Conservation (phyloP, 2,888 invertebrate genomes). For the Polydesmus complanatus region DNA sequence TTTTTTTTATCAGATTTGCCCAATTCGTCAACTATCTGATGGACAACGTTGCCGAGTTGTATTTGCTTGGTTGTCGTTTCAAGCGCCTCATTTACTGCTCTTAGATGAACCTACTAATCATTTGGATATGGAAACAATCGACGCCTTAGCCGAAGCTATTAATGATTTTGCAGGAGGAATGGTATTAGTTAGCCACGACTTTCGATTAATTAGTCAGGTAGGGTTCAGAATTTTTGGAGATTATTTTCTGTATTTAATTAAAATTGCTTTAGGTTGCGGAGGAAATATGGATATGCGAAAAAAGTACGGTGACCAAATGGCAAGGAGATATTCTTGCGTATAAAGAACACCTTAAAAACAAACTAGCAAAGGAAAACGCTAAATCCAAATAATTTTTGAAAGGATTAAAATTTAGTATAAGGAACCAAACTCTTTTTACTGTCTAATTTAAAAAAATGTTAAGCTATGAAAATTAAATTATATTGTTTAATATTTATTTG, state of each 20-base stretch:
- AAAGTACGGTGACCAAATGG: constrained; percentile 91
- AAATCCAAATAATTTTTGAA: constrained; percentile 8
- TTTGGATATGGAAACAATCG: constrained; percentile 95
- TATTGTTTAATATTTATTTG: no score
- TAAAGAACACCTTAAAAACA: constrained; percentile 83
- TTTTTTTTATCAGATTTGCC: constrained; percentile 52
- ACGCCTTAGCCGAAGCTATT: constrained; percentile 92
- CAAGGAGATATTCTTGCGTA: constrained; percentile 88
- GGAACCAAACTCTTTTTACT: not conserved
- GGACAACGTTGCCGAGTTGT: constrained; percentile 97
- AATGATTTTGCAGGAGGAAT: constrained; percentile 97
- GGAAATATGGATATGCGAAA: constrained; percentile 98
- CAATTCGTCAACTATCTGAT: constrained; percentile 87
- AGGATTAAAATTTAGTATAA: not conserved
- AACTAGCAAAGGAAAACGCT: constrained; percentile 58
- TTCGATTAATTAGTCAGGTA: constrained; percentile 95
- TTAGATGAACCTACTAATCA: constrained; percentile 82
- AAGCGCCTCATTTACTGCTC: constrained; percentile 77
- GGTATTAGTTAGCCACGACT: constrained; percentile 99
- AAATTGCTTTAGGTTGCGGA: constrained; percentile 67
- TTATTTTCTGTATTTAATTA: constrained; percentile 8
- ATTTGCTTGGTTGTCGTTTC: constrained; percentile 97
- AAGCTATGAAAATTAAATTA: no score
- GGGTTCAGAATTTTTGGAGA: constrained; percentile 18
- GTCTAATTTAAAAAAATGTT: no score